Evolutionary conservation across 1,140 invertebrate genomes (phyloP).

Genomic region (Drosophila subobscura): DNA sequence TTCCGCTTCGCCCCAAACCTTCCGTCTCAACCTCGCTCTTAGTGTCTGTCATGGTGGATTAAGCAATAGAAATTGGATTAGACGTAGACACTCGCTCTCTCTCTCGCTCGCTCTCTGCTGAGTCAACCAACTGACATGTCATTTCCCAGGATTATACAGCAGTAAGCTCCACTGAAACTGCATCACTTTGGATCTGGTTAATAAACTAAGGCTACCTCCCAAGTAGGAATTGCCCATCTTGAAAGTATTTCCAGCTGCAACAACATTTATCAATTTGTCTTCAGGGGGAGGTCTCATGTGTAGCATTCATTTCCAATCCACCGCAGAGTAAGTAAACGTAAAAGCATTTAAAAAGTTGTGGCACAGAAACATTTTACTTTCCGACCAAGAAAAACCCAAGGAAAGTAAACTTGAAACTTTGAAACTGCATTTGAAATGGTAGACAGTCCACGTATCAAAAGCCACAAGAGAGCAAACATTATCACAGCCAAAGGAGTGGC

Average conservation of each 20-base stretch:
- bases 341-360: conserved; percentile 44
- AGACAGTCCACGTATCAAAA: conserved; percentile 7
- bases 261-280: conserved; percentile 1
- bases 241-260: too few relatives aligned
- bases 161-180: neutral
- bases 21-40: conserved; percentile 52
- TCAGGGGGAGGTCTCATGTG: neutral
- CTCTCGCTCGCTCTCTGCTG: conserved; percentile 1
- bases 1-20: neutral
- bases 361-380: conserved; percentile 38
- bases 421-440: conserved; percentile 23
- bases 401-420: conserved; percentile 12
- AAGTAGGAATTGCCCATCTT: too few relatives aligned
- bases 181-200: too few relatives aligned
- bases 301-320: conserved; percentile 21
- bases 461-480: conserved; percentile 37
- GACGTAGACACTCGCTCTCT: conserved; percentile 21
- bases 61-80: conserved; percentile 70
- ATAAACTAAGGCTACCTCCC: too few relatives aligned
- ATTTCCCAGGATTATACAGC: conserved; percentile 32
- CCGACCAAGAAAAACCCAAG: conserved; percentile 18
- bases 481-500: conserved; percentile 28
- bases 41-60: conserved; percentile 66
- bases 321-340: conserved; percentile 18
- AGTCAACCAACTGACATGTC: conserved; percentile 46